A percentile compares a stretch with the other conserved stretches of the same genome.
These are phyloP conservation scores for Nemotelus nigrinus DNA, from an alignment of 2,888 invertebrate genomes.

Conservation along the genomic window DNA sequence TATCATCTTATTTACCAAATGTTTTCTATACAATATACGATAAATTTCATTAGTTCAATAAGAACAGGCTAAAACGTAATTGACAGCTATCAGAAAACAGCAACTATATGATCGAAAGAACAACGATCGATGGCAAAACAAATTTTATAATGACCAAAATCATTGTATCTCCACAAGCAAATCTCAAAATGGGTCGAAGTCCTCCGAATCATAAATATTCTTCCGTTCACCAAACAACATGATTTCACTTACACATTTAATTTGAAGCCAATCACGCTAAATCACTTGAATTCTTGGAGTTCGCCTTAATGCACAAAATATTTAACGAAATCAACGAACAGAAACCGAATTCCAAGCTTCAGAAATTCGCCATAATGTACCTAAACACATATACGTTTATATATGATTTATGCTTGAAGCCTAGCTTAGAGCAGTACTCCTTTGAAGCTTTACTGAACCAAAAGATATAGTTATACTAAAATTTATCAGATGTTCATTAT, in stretches of 20 bases:
- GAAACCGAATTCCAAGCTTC: neutral
- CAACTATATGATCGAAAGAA: too few relatives aligned
- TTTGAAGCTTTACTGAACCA: conserved; percentile 25
- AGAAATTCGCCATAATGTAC: neutral
- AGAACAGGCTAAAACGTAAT: neutral
- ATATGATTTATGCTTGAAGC: conserved; percentile 15
- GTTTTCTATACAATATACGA: neutral
- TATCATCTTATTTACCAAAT: neutral
- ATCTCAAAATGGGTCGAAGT: too few relatives aligned
- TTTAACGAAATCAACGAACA: conserved; percentile 15
- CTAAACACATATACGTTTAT: neutral
- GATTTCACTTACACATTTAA: too few relatives aligned
- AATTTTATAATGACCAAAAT: too few relatives aligned
- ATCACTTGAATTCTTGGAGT: neutral
- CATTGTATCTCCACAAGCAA: too few relatives aligned
- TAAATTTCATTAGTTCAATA: neutral
- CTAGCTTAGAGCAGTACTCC: conserved; percentile 3
- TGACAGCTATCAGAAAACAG: neutral
- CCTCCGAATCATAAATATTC: too few relatives aligned
- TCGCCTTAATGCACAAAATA: conserved; percentile 10
- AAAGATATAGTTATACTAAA: neutral
- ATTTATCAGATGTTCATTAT: conserved; percentile 30
- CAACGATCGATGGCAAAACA: too few relatives aligned
- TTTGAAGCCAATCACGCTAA: neutral
- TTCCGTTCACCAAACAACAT: too few relatives aligned